Conservation (phyloP, 2,888 invertebrate species). For the Caenorhabditis wallacei region DNA sequence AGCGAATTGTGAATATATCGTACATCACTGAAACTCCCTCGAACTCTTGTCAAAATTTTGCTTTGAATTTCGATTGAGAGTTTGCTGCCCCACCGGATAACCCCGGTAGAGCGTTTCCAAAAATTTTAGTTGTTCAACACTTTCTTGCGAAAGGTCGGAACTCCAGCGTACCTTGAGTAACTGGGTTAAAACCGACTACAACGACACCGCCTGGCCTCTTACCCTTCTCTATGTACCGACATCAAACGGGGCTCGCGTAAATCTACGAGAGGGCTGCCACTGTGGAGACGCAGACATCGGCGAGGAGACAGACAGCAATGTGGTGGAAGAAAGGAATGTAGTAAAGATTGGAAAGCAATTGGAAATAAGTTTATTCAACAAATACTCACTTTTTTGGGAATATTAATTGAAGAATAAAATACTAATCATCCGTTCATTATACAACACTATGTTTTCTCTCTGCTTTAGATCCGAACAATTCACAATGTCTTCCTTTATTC, state of each 20-base stretch:
- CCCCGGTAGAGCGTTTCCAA: conserved; percentile 51
- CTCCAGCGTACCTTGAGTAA: conserved; percentile 66
- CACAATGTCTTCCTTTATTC: conserved; percentile 48
- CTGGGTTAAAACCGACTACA: conserved; percentile 60
- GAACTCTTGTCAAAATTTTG: no score
- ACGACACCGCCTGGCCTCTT: background rate
- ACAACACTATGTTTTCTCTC: background rate
- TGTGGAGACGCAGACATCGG: conserved; percentile 15
- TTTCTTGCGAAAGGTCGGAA: conserved; percentile 62
- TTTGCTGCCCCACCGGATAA: conserved; percentile 42
- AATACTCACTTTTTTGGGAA: no score
- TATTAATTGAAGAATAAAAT: no score
- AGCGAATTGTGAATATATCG: no score
- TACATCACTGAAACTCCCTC: no score
- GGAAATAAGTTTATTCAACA: no score
- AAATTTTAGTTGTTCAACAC: conserved; percentile 57
- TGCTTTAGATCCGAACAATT: conserved; percentile 25
- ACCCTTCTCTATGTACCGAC: conserved; percentile 26
- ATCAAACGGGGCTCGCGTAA: conserved; percentile 10
- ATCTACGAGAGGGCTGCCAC: background rate
- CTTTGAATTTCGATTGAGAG: no score
- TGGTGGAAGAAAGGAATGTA: no score
- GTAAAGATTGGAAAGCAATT: no score
- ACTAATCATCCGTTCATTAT: background rate
- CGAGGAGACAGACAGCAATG: background rate